These are phyloP conservation scores for Carassius carassius DNA, from an alignment of 2,113 vertebrate species.

Conservation along the genomic window DNA sequence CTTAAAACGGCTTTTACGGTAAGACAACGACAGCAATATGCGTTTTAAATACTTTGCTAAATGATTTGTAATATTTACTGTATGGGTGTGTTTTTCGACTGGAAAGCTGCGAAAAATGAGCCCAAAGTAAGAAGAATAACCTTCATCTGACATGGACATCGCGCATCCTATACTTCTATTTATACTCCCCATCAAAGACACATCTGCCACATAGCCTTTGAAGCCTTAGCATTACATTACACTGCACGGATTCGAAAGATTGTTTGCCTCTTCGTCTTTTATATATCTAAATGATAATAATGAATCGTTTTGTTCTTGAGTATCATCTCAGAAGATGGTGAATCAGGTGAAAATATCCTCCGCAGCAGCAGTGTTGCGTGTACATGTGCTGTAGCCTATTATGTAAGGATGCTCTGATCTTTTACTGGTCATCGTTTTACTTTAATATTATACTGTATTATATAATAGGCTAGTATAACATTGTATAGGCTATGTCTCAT, in stretches of 20 bases:
- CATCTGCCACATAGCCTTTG: constrained; percentile 22
- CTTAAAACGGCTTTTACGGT: constrained; percentile 71
- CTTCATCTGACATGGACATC: constrained; percentile 59
- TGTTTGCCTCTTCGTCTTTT: background rate
- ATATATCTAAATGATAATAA: background rate
- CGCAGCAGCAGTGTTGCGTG: constrained; percentile 15
- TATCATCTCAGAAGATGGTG: constrained; percentile 14
- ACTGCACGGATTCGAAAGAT: background rate
- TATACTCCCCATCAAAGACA: constrained; percentile 50
- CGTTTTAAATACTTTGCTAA: background rate
- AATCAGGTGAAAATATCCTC: constrained; percentile 8
- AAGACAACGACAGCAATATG: constrained; percentile 38
- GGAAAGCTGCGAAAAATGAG: background rate
- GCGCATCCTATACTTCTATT: constrained; percentile 35
- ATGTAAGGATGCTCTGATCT: constrained; percentile 24
- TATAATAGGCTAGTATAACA: too few species aligned
- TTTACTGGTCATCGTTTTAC: too few species aligned
- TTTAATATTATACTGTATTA: background rate
- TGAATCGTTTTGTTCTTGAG: background rate
- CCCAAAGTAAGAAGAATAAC: constrained; percentile 40
- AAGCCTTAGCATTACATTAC: too few species aligned
- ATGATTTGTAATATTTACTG: background rate
- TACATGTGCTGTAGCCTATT: constrained; percentile 22
- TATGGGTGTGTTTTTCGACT: background rate
- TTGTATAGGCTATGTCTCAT: background rate